Percentiles rank a stretch among this genome's conserved stretches.
Conservation (phyloP, 2,888 invertebrate species). For the Calameuta filiformis region DNA sequence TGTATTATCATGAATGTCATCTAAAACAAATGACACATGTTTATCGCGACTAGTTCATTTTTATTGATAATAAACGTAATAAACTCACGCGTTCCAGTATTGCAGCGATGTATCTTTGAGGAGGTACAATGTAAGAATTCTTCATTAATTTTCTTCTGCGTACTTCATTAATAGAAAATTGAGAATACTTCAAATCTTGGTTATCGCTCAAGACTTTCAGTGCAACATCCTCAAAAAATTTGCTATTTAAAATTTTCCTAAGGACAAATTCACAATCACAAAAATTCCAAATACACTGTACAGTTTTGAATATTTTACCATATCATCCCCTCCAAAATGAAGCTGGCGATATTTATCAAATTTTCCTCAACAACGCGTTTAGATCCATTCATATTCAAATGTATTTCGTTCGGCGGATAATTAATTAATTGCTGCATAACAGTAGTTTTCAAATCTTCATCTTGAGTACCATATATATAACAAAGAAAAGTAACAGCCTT, state of each 20-base stretch:
- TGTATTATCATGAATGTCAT: constrained; percentile 51
- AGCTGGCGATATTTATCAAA: constrained; percentile 32
- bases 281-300: constrained; percentile 7
- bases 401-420: constrained; percentile 44
- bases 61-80: neutral
- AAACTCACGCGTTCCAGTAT: constrained; percentile 45
- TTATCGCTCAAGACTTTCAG: constrained; percentile 22
- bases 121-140: constrained; percentile 38
- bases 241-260: constrained; percentile 61
- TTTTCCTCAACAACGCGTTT: constrained; percentile 9
- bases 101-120: constrained; percentile 30
- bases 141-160: constrained; percentile 32
- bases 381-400: constrained; percentile 19
- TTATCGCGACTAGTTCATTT: neutral
- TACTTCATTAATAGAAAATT: constrained; percentile 34
- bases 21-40: constrained; percentile 28
- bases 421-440: constrained; percentile 50
- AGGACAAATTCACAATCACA: constrained; percentile 25
- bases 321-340: constrained; percentile 53
- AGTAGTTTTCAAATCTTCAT: constrained; percentile 46
- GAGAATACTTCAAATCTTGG: constrained; percentile 45
- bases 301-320: constrained; percentile 42
- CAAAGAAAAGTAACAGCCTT: constrained; percentile 52
- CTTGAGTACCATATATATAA: constrained; percentile 47
- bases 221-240: constrained; percentile 42